Evolutionary conservation across 2,888 invertebrate genomes (phyloP).

Genomic region (Drosophila formosana): DNA sequence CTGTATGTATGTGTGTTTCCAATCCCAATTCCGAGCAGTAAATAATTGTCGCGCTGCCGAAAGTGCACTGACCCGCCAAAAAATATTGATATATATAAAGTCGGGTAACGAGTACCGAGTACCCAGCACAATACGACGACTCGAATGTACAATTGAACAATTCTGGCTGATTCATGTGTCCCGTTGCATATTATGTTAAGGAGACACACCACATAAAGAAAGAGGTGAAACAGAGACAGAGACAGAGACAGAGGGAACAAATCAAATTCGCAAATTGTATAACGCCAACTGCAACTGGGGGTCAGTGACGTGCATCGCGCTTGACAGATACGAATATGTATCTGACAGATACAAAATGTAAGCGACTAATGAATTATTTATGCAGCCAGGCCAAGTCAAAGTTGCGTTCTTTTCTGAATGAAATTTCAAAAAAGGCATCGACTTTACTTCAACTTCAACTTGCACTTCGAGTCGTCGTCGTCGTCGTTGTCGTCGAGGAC

Average conservation of each 20-base stretch:
- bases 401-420: constrained; percentile 52
- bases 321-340: constrained; percentile 19
- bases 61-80: constrained; percentile 70
- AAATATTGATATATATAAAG: constrained; percentile 46
- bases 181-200: constrained; percentile 38
- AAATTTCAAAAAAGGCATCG: constrained; percentile 44
- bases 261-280: constrained; percentile 54
- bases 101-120: constrained; percentile 11
- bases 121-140: not conserved
- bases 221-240: constrained; percentile 15
- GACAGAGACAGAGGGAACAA: constrained; percentile 50
- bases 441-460: constrained; percentile 52
- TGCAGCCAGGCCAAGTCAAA: constrained; percentile 34
- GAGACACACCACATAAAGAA: constrained; percentile 17
- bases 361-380: constrained; percentile 68
- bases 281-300: constrained; percentile 54
- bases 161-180: constrained; percentile 60
- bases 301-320: constrained; percentile 63
- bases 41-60: constrained; percentile 70
- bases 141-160: constrained; percentile 22
- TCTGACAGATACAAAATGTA: constrained; percentile 62
- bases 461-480: constrained; percentile 50
- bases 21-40: constrained; percentile 48
- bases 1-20: constrained; percentile 18
- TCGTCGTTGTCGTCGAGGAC: not conserved